Conservation (phyloP, 2,888 invertebrate species). For the Agrochola litura region DNA sequence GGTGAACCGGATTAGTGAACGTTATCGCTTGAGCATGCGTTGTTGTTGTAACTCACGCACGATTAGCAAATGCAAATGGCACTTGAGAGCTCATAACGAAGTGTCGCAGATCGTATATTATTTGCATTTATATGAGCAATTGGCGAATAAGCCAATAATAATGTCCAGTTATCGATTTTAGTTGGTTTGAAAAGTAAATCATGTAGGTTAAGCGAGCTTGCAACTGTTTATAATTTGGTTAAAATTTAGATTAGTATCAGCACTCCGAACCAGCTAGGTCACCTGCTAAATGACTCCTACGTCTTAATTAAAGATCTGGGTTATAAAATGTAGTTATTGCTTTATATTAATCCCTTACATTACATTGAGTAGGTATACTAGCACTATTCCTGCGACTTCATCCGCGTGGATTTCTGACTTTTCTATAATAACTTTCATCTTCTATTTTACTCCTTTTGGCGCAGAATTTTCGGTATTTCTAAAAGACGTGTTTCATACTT, state of each 20-base stretch:
- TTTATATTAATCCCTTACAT: not conserved
- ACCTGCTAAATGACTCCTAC: constrained; percentile 23
- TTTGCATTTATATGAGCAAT: constrained; percentile 22
- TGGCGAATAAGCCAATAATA: constrained; percentile 3
- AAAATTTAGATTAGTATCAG: constrained; percentile 8
- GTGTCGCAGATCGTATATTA: constrained; percentile 37
- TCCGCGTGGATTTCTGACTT: not conserved
- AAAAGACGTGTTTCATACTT: not conserved
- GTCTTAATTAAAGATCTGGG: not conserved
- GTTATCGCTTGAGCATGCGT: constrained; percentile 52
- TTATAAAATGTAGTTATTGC: not conserved
- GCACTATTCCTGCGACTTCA: not conserved
- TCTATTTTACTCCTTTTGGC: not conserved
- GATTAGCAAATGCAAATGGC: constrained; percentile 55
- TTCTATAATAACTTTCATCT: not conserved
- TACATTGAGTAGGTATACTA: not conserved
- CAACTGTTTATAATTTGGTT: constrained; percentile 13
- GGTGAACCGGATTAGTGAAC: constrained; percentile 52
- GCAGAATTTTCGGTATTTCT: not conserved
- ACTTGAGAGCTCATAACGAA: constrained; percentile 31
- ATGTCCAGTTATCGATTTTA: constrained; percentile 26
- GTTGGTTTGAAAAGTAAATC: constrained; percentile 17
- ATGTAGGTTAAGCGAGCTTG: not conserved
- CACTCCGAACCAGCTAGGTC: not conserved
- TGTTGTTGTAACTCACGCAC: constrained; percentile 55